phyloP scores from a whole-genome alignment of 2,888 invertebrate genomes.

The Smittia sp. region DNA sequence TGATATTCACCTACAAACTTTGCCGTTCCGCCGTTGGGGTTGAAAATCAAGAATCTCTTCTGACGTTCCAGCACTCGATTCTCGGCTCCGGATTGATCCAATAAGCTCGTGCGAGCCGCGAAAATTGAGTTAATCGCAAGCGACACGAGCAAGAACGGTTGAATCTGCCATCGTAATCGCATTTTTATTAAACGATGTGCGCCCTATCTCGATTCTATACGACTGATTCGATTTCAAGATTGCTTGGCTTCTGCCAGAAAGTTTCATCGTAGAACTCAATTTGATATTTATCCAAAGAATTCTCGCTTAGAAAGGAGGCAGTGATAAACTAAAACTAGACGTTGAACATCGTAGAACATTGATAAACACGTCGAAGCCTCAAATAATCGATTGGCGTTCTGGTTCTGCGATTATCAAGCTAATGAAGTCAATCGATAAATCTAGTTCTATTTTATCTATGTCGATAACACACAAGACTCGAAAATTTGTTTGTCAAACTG shows the following conservation, averaged over 20 bases:
- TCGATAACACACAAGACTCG: not conserved
- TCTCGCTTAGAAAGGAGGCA: not conserved
- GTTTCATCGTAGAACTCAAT: not conserved
- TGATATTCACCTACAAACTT: constrained; percentile 30
- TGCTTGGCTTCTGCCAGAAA: not conserved
- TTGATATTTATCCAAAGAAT: not conserved
- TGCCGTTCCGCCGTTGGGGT: not conserved
- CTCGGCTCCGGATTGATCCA: not conserved
- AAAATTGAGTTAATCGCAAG: not conserved
- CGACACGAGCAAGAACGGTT: not conserved
- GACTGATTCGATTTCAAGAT: not conserved
- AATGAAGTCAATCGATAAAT: not conserved
- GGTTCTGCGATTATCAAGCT: too few species aligned
- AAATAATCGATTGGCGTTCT: not conserved
- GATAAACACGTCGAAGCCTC: too few species aligned
- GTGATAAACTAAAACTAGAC: not conserved
- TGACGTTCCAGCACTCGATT: constrained; percentile 1
- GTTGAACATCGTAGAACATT: too few species aligned
- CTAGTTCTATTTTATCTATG: not conserved
- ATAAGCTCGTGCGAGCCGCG: not conserved
- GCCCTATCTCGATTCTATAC: not conserved
- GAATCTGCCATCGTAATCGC: not conserved
- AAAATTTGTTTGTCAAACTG: not conserved
- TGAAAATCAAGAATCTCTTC: constrained; percentile 35
- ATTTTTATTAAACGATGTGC: not conserved